phyloP scores from a whole-genome alignment of 2,888 invertebrate genomes.

The Crioceris asparagi region DNA sequence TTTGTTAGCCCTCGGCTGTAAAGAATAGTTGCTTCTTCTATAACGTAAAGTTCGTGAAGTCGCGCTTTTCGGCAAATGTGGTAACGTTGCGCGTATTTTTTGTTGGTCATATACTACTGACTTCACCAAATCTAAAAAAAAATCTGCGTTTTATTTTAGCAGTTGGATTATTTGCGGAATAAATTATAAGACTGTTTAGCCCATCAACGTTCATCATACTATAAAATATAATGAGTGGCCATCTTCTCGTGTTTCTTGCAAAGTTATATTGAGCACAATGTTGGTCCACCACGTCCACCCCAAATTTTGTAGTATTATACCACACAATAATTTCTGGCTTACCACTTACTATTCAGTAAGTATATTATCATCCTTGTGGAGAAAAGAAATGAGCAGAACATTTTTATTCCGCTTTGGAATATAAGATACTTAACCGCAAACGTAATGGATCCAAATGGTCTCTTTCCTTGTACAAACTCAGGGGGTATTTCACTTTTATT shows the following conservation, averaged over 20 bases:
- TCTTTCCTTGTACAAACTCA: too few species aligned
- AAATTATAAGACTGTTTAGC: background rate
- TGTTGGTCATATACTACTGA: background rate
- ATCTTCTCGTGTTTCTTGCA: background rate
- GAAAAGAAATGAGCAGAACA: too few species aligned
- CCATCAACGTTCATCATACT: too few species aligned
- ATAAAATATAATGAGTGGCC: background rate
- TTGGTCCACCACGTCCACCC: background rate
- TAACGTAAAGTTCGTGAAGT: background rate
- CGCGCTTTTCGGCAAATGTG: background rate
- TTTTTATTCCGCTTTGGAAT: background rate
- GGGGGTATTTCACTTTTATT: too few species aligned
- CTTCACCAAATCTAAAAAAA: background rate
- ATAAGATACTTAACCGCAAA: background rate
- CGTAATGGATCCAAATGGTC: background rate
- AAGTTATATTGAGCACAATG: background rate
- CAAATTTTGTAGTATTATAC: conserved; percentile 5
- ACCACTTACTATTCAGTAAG: background rate
- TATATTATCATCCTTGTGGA: background rate
- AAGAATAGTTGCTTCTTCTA: background rate
- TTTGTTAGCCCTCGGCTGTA: background rate
- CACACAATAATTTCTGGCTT: conserved; percentile 4
- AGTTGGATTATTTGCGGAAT: background rate
- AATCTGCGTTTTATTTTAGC: background rate
- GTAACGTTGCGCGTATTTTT: background rate